Base-by-base conservation (phyloP, 2,888 invertebrate genomes). In the Drosophila demipolita region DNA sequence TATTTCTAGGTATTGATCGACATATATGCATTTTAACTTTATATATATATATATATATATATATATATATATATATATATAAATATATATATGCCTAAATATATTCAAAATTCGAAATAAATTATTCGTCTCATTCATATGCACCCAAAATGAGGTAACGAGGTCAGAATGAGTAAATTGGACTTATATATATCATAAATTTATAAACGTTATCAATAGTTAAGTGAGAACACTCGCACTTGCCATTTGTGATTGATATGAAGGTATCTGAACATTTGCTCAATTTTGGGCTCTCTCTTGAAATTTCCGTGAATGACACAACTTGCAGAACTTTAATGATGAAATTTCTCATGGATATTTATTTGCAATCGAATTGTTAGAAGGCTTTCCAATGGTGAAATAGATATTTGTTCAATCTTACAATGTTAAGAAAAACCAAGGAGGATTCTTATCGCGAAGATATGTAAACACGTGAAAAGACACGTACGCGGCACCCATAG, bases 1-100 rank as follows among this genome's bases (percentile, higher is more conserved):
- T 62, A 53, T 36, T 79, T 66, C 79, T 29, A 38, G 9, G 77
- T 59, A 67, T 38, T 52, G 38, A 76, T 75, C 62, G 54, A 57
- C 42, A 52, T 45, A 49, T 35, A 20, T 40, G 23, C 57, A 23
- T n/a, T 12, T n/a, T 20, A 17, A n/a, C 36, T 15, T 29, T 20
- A 42, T 23, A 40, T 12, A 48, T 38, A 38, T 3, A 50, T n/a
- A 12, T 38, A 23, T 4, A 17, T n/a, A 3, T 2, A 54, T 17
- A n/a, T 45, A 6, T 15, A 32, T 48, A 17, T 32, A 11, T 42
- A 20, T 9, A 3, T 23, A 20, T 33, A n/a, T 45, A 6, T 15
- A 32, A 26, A 17, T 32, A 11, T 42, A 20, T 9, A 3, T 23
- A 20, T 33, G 15, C 17, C 17, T 15, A 20, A 20, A 45, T 3